These are phyloP conservation scores for Micronycteris hirsuta DNA, from an alignment of 2,113 vertebrate genomes.

Conservation along the genomic window DNA sequence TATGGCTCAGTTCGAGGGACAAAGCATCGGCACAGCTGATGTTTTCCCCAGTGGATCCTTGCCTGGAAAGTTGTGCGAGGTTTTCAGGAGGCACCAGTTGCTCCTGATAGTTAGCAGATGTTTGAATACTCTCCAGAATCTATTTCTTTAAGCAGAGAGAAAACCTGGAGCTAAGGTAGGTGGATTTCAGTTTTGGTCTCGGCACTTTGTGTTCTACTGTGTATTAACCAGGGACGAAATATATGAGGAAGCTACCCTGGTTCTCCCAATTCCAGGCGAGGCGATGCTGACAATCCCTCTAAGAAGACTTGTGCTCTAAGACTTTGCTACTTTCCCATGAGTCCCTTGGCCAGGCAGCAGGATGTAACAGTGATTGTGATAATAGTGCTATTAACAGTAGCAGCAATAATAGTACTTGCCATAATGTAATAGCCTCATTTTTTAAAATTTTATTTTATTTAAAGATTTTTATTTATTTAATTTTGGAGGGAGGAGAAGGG, in stretches of 20 bases:
- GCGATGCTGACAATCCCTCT: not conserved
- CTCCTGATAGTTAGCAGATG: slow-evolving; percentile 6
- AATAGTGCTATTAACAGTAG: not conserved
- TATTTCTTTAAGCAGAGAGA: slow-evolving; percentile 24
- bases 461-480: no score
- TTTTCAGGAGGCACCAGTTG: not conserved
- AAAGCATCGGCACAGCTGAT: not conserved
- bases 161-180: not conserved
- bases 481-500: no score
- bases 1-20: not conserved
- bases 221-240: not conserved
- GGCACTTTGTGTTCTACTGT: not conserved
- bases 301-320: not conserved
- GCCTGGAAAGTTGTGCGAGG: not conserved
- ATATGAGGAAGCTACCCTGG: not conserved
- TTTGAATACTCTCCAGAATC: not conserved
- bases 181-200: slow-evolving; percentile 34
- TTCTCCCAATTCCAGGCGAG: not conserved
- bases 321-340: not conserved
- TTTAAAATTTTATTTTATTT: not conserved
- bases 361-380: not conserved
- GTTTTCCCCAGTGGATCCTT: not conserved
- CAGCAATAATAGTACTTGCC: not conserved
- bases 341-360: not conserved
- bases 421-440: not conserved